phyloP scores from a whole-genome alignment of 2,113 vertebrate genomes.

The Pseudopodoces humilis region DNA sequence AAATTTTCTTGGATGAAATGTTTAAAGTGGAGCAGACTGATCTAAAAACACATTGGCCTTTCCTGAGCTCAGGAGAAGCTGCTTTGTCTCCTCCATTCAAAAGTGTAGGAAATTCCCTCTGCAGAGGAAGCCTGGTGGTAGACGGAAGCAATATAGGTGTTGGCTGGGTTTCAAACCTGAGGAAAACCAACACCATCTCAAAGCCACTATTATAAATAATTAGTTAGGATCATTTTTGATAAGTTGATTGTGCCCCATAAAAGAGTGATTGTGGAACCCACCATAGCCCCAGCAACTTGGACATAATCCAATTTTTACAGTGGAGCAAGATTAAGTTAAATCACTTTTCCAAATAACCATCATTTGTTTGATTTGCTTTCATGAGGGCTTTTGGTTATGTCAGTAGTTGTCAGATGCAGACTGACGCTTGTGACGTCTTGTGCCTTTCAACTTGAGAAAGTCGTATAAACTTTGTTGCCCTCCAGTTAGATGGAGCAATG shows the following conservation, averaged over 20 bases:
- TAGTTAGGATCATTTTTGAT: conserved; percentile 43
- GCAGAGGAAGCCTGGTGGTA: conserved; percentile 11
- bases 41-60: conserved; percentile 27
- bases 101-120: background rate
- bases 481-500: background rate
- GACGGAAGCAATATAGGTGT: conserved; percentile 28
- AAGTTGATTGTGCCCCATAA: conserved; percentile 46
- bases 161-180: conserved; percentile 34
- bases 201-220: conserved; percentile 55
- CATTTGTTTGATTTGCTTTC: conserved; percentile 58
- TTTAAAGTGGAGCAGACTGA: conserved; percentile 36
- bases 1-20: conserved; percentile 41
- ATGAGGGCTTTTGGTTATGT: conserved; percentile 31
- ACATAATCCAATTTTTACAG: conserved; percentile 23
- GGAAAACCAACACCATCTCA: conserved; percentile 51
- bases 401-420: conserved; percentile 54
- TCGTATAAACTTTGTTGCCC: conserved; percentile 20
- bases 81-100: background rate
- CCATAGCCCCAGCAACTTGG: background rate
- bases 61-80: background rate
- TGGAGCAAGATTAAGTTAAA: conserved; percentile 43
- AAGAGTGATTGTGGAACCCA: conserved; percentile 41
- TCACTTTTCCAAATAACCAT: conserved; percentile 49
- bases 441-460: conserved; percentile 46
- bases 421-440: background rate